Evolutionary conservation across 2,888 invertebrate species (phyloP).

Genomic region (Caenorhabditis zanzibari): DNA sequence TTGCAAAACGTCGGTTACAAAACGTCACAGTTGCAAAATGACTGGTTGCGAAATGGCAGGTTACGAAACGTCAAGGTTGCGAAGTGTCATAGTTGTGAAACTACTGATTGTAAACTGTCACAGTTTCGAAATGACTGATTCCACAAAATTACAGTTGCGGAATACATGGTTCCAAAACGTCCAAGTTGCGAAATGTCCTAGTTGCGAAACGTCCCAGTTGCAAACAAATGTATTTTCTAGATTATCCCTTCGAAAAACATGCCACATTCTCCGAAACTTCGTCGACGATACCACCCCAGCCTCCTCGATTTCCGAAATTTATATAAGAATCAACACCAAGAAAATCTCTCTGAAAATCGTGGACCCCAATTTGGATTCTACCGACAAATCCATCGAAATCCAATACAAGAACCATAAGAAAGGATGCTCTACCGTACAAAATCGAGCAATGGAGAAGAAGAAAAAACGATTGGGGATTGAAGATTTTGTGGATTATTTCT

Average conservation of each 20-base stretch:
- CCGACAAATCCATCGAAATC: not conserved
- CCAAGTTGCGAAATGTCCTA: too few relatives aligned
- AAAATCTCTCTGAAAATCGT: not conserved
- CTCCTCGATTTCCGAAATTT: constrained; percentile 4
- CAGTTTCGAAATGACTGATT: too few relatives aligned
- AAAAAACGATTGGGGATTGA: not conserved
- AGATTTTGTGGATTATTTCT: constrained; percentile 1
- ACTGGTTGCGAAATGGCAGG: too few relatives aligned
- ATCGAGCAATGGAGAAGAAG: not conserved
- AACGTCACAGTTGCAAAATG: too few relatives aligned
- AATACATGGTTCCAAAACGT: too few relatives aligned
- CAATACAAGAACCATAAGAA: not conserved
- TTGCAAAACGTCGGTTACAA: too few relatives aligned
- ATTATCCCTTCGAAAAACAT: not conserved
- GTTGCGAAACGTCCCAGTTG: too few relatives aligned
- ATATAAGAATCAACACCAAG: constrained; percentile 4
- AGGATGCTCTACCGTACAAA: not conserved
- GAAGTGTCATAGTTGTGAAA: too few relatives aligned
- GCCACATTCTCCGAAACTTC: not conserved
- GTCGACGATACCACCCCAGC: not conserved
- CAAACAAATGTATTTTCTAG: too few relatives aligned
- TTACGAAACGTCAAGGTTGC: too few relatives aligned
- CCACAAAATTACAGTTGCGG: too few relatives aligned
- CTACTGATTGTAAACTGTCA: too few relatives aligned
- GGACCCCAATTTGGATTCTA: not conserved